phyloP scores from a whole-genome alignment of 2,888 invertebrate genomes.

The Chaitophorus viminalis region DNA sequence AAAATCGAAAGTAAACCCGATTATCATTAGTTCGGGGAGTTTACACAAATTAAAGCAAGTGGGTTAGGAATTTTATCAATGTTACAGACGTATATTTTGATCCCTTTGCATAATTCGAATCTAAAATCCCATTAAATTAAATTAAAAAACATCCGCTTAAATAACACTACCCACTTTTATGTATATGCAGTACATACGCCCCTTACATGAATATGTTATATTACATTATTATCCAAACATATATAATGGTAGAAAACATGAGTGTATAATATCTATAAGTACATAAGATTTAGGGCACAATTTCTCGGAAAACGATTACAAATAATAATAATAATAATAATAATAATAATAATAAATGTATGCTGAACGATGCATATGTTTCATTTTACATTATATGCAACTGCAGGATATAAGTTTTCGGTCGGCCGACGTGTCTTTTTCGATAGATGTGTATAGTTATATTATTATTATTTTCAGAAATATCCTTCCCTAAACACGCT shows the following conservation, averaged over 20 bases:
- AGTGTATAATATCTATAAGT: neutral
- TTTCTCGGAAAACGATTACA: conserved; percentile 24
- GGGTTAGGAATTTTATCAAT: neutral
- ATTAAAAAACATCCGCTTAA: neutral
- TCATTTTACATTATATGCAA: neutral
- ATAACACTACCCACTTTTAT: neutral
- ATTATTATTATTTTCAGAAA: neutral
- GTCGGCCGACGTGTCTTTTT: neutral
- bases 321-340: too few species aligned
- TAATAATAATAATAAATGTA: neutral
- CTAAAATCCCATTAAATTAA: neutral
- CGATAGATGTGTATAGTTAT: neutral
- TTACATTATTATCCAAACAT: neutral
- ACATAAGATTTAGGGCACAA: neutral
- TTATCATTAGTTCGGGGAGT: conserved; percentile 15
- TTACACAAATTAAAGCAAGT: neutral
- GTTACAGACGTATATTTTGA: neutral
- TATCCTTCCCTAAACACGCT: conserved; percentile 44
- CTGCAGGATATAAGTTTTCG: conserved; percentile 5
- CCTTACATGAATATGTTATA: neutral
- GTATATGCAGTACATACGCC: neutral
- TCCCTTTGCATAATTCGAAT: neutral
- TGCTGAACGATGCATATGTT: neutral
- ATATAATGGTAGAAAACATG: neutral
- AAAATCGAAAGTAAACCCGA: neutral